A percentile compares a stretch with the other conserved stretches of the same genome.
Evolutionary conservation across 2,797 vertebrate genomes (phyloP).

Genomic region (Galago senegalensis): DNA sequence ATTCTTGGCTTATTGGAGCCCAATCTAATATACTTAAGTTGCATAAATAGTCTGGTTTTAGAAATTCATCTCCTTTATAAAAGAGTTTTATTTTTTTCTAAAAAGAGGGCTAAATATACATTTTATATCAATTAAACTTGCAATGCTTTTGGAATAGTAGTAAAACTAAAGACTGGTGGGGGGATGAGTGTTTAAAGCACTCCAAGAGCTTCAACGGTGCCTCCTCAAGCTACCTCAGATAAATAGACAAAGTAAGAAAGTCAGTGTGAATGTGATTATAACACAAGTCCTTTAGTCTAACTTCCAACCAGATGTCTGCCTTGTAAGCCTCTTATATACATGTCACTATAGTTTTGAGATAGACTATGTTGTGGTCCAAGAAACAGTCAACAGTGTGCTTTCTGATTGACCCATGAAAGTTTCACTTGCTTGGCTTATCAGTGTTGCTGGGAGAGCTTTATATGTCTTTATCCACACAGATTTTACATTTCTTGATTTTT

Average conservation of each 20-base stretch:
- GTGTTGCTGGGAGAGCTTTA: too few species aligned
- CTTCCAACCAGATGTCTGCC: not conserved
- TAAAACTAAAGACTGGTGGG: not conserved
- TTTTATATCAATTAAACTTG: not conserved
- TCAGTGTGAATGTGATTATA: not conserved
- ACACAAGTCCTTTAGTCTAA: not conserved
- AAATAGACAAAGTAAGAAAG: constrained; percentile 13
- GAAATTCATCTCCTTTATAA: not conserved
- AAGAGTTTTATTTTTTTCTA: not conserved
- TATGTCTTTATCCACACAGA: too few species aligned
- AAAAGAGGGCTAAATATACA: not conserved
- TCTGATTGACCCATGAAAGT: too few species aligned
- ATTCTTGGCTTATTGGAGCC: not conserved
- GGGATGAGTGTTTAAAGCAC: not conserved
- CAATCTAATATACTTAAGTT: constrained; percentile 24
- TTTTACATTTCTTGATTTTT: too few species aligned
- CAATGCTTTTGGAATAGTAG: not conserved
- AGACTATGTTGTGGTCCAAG: too few species aligned
- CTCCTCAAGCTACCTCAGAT: not conserved
- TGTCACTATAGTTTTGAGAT: too few species aligned
- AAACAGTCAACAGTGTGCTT: too few species aligned
- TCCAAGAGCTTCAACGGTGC: not conserved
- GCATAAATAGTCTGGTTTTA: not conserved
- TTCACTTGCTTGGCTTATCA: too few species aligned
- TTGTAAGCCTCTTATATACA: not conserved